These are phyloP conservation scores for Pteromalus puparum DNA, from an alignment of 1,140 invertebrate species.

Conservation along the genomic window DNA sequence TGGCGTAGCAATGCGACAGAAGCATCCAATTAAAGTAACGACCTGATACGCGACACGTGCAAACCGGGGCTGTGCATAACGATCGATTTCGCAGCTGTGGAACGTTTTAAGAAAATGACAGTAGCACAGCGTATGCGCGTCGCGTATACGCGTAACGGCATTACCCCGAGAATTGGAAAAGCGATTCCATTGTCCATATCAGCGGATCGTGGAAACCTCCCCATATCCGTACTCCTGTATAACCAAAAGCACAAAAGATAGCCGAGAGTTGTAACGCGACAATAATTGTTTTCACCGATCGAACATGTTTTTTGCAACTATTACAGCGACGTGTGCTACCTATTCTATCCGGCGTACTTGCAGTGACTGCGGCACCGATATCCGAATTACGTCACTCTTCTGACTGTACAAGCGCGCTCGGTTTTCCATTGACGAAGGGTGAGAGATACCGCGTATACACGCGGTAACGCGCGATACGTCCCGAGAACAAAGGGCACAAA, in stretches of 20 bases:
- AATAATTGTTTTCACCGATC: no score
- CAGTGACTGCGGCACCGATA: no score
- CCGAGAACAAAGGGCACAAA: conserved; percentile 55
- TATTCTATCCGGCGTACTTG: no score
- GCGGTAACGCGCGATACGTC: conserved; percentile 28
- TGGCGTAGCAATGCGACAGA: not conserved
- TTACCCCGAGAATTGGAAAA: not conserved
- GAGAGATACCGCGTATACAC: not conserved
- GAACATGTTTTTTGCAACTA: no score
- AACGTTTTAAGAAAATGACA: not conserved
- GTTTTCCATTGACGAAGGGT: no score
- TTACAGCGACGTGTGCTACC: no score
- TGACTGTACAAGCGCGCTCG: no score
- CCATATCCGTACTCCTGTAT: not conserved
- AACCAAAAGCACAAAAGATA: not conserved
- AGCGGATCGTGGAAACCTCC: not conserved
- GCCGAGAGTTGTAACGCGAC: no score
- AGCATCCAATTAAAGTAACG: conserved; percentile 1
- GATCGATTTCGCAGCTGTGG: no score
- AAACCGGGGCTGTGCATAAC: no score
- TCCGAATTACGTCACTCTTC: not conserved
- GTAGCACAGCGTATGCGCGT: not conserved
- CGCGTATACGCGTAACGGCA: not conserved
- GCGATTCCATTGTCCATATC: not conserved
- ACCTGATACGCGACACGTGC: not conserved